phyloP scores from a whole-genome alignment of 2,797 vertebrate genomes.

The Chaenodraco wilsoni region DNA sequence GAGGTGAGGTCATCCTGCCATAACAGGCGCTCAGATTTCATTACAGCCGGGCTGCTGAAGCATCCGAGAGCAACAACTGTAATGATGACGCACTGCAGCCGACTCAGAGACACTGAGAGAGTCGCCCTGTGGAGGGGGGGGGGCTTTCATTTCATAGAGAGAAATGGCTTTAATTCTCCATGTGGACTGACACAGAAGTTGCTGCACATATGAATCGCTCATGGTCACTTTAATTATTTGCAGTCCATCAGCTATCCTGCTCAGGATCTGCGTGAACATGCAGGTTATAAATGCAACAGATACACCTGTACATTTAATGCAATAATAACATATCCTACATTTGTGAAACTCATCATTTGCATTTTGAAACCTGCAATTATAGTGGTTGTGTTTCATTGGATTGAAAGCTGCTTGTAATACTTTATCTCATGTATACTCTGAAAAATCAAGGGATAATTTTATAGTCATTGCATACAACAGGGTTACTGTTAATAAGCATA shows the following conservation, averaged over 20 bases:
- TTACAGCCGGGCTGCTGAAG: constrained; percentile 46
- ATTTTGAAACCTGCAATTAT: no score
- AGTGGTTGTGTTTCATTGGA: no score
- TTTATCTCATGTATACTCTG: no score
- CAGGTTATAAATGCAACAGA: background rate
- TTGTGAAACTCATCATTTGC: no score
- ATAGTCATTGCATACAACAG: no score
- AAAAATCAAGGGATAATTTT: no score
- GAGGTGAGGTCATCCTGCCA: constrained; percentile 60
- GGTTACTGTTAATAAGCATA: no score
- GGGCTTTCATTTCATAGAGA: constrained; percentile 1
- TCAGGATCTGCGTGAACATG: background rate
- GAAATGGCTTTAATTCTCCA: constrained; percentile 15
- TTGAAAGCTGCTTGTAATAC: no score
- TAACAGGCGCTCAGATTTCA: constrained; percentile 52
- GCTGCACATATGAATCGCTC: no score
- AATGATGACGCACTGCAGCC: constrained; percentile 39
- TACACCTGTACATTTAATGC: background rate
- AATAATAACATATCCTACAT: no score
- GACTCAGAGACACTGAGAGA: constrained; percentile 1
- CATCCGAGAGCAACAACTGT: constrained; percentile 35
- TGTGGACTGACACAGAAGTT: background rate
- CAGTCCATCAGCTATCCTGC: background rate
- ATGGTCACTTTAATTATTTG: background rate
- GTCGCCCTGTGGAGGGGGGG: constrained; percentile 1